Evolutionary conservation across 2,888 invertebrate genomes (phyloP).

Genomic region (Idaea aversata): DNA sequence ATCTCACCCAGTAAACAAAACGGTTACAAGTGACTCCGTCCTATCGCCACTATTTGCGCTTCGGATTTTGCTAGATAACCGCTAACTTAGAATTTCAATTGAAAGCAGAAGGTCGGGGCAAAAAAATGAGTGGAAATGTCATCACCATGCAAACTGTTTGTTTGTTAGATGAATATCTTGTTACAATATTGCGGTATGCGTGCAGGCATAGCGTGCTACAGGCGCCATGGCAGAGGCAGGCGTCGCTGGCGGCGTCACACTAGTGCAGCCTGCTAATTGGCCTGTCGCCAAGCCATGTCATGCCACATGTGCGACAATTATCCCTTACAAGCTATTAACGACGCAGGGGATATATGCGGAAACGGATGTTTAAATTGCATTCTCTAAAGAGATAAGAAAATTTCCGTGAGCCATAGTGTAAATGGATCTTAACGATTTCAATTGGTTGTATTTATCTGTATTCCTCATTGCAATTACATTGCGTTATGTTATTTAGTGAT

Average conservation of each 20-base stretch:
- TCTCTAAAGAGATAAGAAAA: conserved; percentile 67
- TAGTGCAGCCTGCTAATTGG: conserved; percentile 71
- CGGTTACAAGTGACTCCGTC: conserved; percentile 67
- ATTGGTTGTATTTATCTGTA: conserved; percentile 14
- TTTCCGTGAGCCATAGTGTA: conserved; percentile 39
- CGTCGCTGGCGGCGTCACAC: conserved; percentile 49
- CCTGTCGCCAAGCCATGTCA: conserved; percentile 68
- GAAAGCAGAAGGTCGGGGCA: conserved; percentile 6
- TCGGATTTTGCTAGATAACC: conserved; percentile 67
- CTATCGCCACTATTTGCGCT: conserved; percentile 68
- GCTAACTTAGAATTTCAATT: conserved; percentile 31
- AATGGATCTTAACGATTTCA: neutral
- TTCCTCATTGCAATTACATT: conserved; percentile 6
- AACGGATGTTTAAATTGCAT: conserved; percentile 80
- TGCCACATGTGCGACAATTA: conserved; percentile 78
- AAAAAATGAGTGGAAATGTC: conserved; percentile 8
- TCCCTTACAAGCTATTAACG: conserved; percentile 75
- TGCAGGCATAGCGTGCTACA: conserved; percentile 21
- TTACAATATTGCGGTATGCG: conserved; percentile 47
- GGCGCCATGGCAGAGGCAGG: conserved; percentile 41
- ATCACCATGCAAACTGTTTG: conserved; percentile 36
- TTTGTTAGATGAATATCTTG: conserved; percentile 39
- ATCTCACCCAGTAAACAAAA: conserved; percentile 69
- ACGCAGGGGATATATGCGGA: conserved; percentile 68
- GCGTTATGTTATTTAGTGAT: conserved; percentile 6